Base-by-base conservation (phyloP, 1,140 invertebrate species). In the Ceratina calcarata region DNA sequence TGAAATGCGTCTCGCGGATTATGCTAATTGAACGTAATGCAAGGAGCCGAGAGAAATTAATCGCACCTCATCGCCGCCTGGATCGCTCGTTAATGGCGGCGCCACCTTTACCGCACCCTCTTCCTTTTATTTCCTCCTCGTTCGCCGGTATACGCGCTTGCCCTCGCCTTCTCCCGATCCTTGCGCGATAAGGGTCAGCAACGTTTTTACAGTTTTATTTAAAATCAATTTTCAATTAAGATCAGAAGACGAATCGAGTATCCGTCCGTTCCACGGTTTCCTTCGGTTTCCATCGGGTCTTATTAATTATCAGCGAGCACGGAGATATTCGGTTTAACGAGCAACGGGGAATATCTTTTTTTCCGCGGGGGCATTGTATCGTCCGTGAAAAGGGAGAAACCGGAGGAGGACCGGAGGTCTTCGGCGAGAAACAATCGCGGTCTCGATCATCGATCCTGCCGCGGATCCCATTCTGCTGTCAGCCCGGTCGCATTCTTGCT, bases 21-120 rank as follows among this genome's bases (percentile, higher is more conserved):
- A 86, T 88, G 86, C 81, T 88, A 87, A 88, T 89, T 86, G 82
- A 86, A 87, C 82, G 85, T 87, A 88, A 87, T 69, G 78, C 85
- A 81, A 80, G 83, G 67, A 89, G 86, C 80, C 68, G 60, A 58
- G 75, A 68, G 80, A 88, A 83, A 87, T 89, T 86, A 85, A 87
- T 88, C 82, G 78, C 71, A 57, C 60, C 64, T 62, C 45, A 69
- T 77, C 27, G 68, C 68, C 73, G 73, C 68, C 64, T 76, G 68
- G 68, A 81, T 81, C 64, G 64, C 64, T 83, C 55, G 81, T 86
- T 86, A 85, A 81, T 78, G 71, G 51, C 77, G 65, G 64, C 78
- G 81, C 68, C 79, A 79, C 49, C 49, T 71, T 6, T 37, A 22
- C 18, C 65, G 15, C 20, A 37, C 24, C 15, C 69, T 55, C n/a